These are phyloP conservation scores for Dolichotis patagonum DNA, from an alignment of 2,113 vertebrate genomes.

Conservation along the genomic window DNA sequence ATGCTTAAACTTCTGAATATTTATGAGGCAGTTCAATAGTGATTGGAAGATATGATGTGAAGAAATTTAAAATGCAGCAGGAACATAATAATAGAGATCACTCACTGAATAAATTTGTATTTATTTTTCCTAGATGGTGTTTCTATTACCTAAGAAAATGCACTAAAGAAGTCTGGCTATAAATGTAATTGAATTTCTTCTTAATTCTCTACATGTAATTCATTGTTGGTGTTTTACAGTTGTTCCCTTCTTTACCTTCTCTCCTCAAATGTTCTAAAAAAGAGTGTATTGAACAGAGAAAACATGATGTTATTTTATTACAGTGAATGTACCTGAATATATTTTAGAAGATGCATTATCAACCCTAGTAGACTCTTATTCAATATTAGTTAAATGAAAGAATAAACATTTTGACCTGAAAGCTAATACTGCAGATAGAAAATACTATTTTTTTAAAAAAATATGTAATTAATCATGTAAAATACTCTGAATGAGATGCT, in stretches of 20 bases:
- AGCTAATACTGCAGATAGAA: not conserved
- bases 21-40: slow-evolving; percentile 61
- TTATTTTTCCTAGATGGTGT: slow-evolving; percentile 20
- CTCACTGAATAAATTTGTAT: not conserved
- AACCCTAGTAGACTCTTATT: not conserved
- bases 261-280: not conserved
- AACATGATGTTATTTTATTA: not conserved
- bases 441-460: not conserved
- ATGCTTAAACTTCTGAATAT: slow-evolving; percentile 71
- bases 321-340: not conserved
- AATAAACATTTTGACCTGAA: slow-evolving; percentile 9
- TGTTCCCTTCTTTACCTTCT: not conserved
- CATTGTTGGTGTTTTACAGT: not conserved
- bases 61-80: slow-evolving; percentile 64
- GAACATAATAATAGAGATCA: slow-evolving; percentile 45
- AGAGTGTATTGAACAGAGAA: not conserved
- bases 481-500: not conserved
- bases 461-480: not conserved
- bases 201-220: not conserved
- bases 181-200: slow-evolving; percentile 36
- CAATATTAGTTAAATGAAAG: not conserved
- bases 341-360: not conserved
- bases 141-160: slow-evolving; percentile 5
- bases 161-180: not conserved
- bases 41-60: slow-evolving; percentile 48